A percentile compares a stretch with the other conserved stretches of the same genome.
Evolutionary conservation across 2,797 vertebrate species (phyloP).

Genomic region (Melopsittacus undulatus): DNA sequence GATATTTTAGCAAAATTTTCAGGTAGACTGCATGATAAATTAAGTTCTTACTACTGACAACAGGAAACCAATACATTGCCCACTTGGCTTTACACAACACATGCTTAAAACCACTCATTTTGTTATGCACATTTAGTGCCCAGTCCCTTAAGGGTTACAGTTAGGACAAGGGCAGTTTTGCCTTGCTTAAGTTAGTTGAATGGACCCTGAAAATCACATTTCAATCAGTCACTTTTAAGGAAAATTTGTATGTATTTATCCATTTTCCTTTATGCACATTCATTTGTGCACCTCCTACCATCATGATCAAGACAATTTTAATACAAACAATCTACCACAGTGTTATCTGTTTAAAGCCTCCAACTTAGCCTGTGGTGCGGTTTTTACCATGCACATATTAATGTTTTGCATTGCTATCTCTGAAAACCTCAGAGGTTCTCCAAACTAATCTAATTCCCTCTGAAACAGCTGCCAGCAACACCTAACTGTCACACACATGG

Average conservation of each 20-base stretch:
- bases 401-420: background rate
- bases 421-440: background rate
- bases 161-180: background rate
- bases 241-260: background rate
- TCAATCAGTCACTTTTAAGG: background rate
- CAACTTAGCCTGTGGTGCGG: rapidly evolving
- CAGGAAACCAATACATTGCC: background rate
- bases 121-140: background rate
- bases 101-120: background rate
- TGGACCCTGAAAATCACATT: background rate
- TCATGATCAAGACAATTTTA: background rate
- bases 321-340: background rate
- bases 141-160: background rate
- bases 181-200: background rate
- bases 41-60: background rate
- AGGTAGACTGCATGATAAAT: background rate
- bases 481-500: background rate
- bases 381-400: background rate
- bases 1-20: background rate
- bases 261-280: background rate
- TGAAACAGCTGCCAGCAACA: background rate
- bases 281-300: background rate
- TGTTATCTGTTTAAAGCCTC: background rate
- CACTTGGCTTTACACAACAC: background rate
- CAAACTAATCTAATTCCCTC: background rate